Evolutionary conservation across 2,888 invertebrate species (phyloP).

Genomic region (Noctua janthina): DNA sequence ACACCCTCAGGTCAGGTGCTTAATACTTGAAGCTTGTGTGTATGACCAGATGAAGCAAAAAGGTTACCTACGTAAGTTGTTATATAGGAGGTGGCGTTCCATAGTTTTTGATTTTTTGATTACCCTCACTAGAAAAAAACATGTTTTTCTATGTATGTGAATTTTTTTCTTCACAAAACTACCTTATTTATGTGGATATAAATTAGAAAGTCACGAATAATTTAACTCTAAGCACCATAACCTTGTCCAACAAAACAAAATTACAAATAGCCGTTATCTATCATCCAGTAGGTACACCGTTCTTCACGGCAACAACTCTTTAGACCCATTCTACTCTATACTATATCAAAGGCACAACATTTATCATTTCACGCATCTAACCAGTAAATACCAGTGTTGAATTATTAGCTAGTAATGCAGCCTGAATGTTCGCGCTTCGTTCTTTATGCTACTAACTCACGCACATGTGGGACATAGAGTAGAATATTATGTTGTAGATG

Average conservation of each 20-base stretch:
- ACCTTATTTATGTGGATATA: background rate
- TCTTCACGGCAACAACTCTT: constrained; percentile 45
- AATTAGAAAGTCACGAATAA: background rate
- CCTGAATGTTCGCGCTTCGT: constrained; percentile 85
- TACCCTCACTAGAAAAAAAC: background rate
- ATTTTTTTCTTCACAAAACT: too few species aligned
- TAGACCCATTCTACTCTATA: constrained; percentile 44
- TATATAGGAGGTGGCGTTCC: background rate
- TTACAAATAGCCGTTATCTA: constrained; percentile 29
- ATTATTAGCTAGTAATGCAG: constrained; percentile 83
- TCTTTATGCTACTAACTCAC: constrained; percentile 85
- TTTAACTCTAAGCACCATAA: background rate
- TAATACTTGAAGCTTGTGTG: background rate
- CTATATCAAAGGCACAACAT: constrained; percentile 72
- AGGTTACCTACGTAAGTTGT: background rate
- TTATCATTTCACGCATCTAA: constrained; percentile 84
- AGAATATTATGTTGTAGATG: constrained; percentile 26
- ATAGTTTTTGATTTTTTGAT: background rate
- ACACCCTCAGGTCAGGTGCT: background rate
- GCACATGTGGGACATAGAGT: constrained; percentile 72
- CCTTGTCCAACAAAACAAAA: background rate
- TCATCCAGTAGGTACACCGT: background rate
- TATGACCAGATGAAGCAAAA: background rate
- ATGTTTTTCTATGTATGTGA: too few species aligned
- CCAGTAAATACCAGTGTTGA: constrained; percentile 81